Evolutionary conservation across 2,113 vertebrate genomes (phyloP).

Genomic region (Burhinus bistriatus): DNA sequence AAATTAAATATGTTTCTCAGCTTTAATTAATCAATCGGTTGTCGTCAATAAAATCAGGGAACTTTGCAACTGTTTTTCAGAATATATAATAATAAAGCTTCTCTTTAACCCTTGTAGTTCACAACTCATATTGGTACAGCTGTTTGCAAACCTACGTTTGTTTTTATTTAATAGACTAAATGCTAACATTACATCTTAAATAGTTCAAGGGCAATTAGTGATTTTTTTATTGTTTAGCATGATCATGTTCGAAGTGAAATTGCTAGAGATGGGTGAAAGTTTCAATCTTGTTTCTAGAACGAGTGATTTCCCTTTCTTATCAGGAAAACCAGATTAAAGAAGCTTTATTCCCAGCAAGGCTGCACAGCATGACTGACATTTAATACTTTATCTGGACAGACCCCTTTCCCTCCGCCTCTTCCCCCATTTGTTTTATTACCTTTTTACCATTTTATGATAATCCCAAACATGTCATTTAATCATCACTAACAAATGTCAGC

Average conservation of each 20-base stretch:
- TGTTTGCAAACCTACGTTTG: background rate
- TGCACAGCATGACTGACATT: background rate
- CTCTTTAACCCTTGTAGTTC: background rate
- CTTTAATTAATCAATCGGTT: background rate
- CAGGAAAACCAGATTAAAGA: background rate
- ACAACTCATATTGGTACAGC: background rate
- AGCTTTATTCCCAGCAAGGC: background rate
- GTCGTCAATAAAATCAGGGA: background rate
- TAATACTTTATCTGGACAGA: background rate
- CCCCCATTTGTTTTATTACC: background rate
- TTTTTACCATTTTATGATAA: slow-evolving; percentile 2
- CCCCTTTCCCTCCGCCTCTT: background rate
- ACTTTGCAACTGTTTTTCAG: background rate
- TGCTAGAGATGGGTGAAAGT: background rate
- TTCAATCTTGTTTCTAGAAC: background rate
- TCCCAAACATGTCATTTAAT: background rate
- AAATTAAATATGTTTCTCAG: background rate
- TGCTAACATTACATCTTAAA: background rate
- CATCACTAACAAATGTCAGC: slow-evolving; percentile 1
- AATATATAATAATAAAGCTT: background rate
- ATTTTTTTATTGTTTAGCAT: background rate
- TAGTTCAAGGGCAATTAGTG: background rate
- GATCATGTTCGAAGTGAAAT: background rate
- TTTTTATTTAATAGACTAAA: background rate
- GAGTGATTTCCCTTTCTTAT: background rate